Evolutionary conservation across 2,113 vertebrate species (phyloP), one percentile per base, ranked within the genome.

Genomic region (Monopterus albus): DNA sequence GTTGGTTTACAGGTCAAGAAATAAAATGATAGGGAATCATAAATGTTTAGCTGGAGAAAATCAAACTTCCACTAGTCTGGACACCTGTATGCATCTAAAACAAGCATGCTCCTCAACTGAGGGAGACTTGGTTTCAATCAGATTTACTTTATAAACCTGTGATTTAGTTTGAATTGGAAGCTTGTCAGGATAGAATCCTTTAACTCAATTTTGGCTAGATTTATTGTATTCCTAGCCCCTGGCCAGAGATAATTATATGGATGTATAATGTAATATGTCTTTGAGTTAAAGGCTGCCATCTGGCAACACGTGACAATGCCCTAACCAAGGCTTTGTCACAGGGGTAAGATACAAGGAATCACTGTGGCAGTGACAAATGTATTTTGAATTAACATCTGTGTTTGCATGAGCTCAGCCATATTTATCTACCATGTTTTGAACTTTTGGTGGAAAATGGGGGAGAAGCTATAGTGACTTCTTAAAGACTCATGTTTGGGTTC

Each of bases 101-200:
- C 5, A 57, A 33, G 11, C 28, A 14, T 9, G 26, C 66, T 52
- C 40, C 43, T 55, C 56, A 17, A 46, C 59, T 35, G 26, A 66
- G 20, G 8, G 13, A 45, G 47, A 60, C 53, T 63, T 55, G 42
- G 55, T 63, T 86, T 75, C 65, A 59, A 18, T 83, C 76, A 49
- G 51, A 78, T 74, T 56, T 50, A 65, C 64, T 73, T 73, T 67
- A 66, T 55, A 49, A 50, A 58, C 45, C 26, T 5, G 4, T 75
- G 76, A 85, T 86, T 85, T 42, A 61, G 69, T 85, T 84, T 71
- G 68, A 82, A 81, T 82, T 83, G 75, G 75, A 88, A 89, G 86
- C 78, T 82, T 79, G 78, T 85, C 84, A 75, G 70, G 43, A 26
- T 58, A 53, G 61, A 85, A 86, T 85, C 74, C 33, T 79, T 78